Evolutionary conservation across 92 coral and sea anemone genomes (phyloP).

Genomic region (Porites lobata): DNA sequence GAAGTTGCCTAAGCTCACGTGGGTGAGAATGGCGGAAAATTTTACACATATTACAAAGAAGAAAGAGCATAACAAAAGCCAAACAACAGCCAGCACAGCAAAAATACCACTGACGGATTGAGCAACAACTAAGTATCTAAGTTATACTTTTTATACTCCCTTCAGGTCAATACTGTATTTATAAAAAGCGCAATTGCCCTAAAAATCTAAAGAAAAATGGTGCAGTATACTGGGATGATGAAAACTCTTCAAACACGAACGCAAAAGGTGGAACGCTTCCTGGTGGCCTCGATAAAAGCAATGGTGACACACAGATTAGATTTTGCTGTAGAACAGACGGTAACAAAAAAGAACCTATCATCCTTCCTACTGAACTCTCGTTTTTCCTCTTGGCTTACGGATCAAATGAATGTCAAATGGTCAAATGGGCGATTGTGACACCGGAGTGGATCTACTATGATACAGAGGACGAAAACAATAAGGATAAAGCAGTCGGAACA

Average conservation of each 20-base stretch:
- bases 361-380: constrained; percentile 52
- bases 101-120: too few species aligned
- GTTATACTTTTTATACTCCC: neutral
- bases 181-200: neutral
- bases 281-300: neutral
- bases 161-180: constrained; percentile 5
- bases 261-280: neutral
- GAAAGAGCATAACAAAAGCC: too few species aligned
- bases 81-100: too few species aligned
- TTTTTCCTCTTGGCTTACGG: constrained; percentile 67
- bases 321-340: constrained; percentile 6
- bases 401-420: constrained; percentile 67
- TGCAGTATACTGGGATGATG: neutral
- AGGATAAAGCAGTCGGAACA: neutral
- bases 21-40: too few species aligned
- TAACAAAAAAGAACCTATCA: constrained; percentile 39
- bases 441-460: constrained; percentile 60
- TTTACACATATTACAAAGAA: too few species aligned
- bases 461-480: neutral
- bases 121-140: too few species aligned
- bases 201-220: neutral
- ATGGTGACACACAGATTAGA: neutral
- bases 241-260: neutral
- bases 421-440: constrained; percentile 66
- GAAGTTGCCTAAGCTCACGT: too few species aligned